A percentile compares a stretch with the other conserved stretches of the same genome.
phyloP scores from a whole-genome alignment of 2,888 invertebrate genomes.

The Habrosyne pyritoides region DNA sequence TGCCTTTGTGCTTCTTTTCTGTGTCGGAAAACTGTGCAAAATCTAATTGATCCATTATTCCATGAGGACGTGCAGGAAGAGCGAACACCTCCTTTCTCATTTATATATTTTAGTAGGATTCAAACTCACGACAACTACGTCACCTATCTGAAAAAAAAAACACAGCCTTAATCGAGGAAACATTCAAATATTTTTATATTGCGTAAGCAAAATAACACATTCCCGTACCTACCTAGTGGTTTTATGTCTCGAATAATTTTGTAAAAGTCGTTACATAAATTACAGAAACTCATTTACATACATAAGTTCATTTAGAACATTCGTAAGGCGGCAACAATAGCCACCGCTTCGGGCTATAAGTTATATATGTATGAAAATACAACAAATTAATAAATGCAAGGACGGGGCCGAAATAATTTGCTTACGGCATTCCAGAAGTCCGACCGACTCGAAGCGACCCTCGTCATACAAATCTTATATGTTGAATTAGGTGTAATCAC shows the following conservation, averaged over 20 bases:
- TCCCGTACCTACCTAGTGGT: background rate
- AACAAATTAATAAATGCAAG: conserved; percentile 46
- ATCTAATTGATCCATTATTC: too few species aligned
- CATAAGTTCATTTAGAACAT: background rate
- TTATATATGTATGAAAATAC: conserved; percentile 36
- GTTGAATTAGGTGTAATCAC: conserved; percentile 28
- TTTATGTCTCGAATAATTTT: background rate
- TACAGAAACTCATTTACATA: conserved; percentile 8
- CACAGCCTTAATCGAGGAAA: too few species aligned
- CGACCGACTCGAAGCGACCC: conserved; percentile 27
- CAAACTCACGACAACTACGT: too few species aligned
- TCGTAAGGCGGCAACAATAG: conserved; percentile 29
- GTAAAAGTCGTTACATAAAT: conserved; percentile 1
- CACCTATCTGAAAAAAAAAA: too few species aligned
- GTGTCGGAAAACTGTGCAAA: too few species aligned
- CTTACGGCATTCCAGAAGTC: conserved; percentile 22
- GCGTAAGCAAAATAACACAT: background rate
- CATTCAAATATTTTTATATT: background rate
- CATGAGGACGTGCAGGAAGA: too few species aligned
- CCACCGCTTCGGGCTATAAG: conserved; percentile 28
- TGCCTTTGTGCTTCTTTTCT: too few species aligned
- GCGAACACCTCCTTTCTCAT: too few species aligned
- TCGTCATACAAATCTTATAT: conserved; percentile 48
- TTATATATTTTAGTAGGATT: too few species aligned
- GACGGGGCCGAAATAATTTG: conserved; percentile 37